Evolutionary conservation across 2,888 invertebrate species (phyloP).

Genomic region (Protodeltote pygarga): DNA sequence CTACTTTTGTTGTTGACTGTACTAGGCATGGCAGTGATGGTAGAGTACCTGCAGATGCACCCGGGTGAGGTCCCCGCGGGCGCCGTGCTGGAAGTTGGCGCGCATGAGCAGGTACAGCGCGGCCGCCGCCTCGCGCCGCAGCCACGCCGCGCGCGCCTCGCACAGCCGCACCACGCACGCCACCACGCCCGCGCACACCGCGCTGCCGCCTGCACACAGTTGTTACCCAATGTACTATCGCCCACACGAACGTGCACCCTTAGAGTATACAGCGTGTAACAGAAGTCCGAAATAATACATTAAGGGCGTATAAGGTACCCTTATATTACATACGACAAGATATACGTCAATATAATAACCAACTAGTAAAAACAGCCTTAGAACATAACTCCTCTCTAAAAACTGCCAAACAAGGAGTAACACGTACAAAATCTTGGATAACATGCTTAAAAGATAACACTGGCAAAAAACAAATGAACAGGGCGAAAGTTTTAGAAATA

Average conservation of each 20-base stretch:
- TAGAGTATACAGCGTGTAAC: neutral
- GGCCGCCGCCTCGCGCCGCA: conserved; percentile 96
- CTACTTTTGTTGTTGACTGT: no score
- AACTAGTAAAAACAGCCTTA: no score
- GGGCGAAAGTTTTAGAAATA: no score
- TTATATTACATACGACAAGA: neutral
- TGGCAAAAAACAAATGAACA: no score
- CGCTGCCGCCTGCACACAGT: conserved; percentile 88
- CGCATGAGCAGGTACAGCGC: conserved; percentile 97
- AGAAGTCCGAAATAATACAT: no score
- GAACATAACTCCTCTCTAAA: no score
- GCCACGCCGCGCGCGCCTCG: conserved; percentile 93
- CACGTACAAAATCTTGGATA: no score
- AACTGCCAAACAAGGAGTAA: no score
- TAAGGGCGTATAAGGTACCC: neutral
- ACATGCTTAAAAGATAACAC: no score
- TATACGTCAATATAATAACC: no score
- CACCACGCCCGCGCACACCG: conserved; percentile 93
- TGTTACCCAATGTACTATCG: neutral
- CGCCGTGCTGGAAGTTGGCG: conserved; percentile 96
- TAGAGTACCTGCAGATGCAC: conserved; percentile 93
- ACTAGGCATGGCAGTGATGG: neutral
- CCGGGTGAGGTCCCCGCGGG: conserved; percentile 93
- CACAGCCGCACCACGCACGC: conserved; percentile 93
- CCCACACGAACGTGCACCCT: neutral